Percentiles rank a stretch among this genome's conserved stretches.
These are phyloP conservation scores for Eleutherodactylus coqui DNA, from an alignment of 2,797 vertebrate species.

Conservation along the genomic window DNA sequence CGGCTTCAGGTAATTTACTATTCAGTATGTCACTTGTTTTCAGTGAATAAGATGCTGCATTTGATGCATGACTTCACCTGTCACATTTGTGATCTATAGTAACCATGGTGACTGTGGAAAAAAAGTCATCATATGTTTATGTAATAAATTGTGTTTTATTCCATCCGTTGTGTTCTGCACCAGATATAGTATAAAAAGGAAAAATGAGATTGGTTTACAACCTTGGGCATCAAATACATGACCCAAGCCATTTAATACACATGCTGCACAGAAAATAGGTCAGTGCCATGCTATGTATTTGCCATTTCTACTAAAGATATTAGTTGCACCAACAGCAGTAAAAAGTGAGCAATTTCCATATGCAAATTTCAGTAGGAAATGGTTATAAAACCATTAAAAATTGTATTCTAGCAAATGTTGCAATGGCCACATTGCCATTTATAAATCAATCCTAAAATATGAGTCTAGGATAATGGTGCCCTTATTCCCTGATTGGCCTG, in stretches of 20 bases:
- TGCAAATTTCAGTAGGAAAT: neutral
- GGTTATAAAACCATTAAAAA: neutral
- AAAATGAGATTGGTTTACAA: neutral
- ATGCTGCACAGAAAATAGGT: neutral
- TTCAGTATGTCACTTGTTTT: conserved; percentile 48
- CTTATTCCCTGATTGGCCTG: no score
- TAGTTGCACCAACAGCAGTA: neutral
- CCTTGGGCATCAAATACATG: neutral
- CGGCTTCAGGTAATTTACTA: conserved; percentile 82
- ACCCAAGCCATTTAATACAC: no score
- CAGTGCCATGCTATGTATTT: neutral
- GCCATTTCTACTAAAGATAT: neutral
- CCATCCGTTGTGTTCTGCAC: conserved; percentile 2
- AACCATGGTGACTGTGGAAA: conserved; percentile 26
- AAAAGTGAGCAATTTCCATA: neutral
- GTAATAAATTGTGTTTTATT: conserved; percentile 39
- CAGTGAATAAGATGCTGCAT: neutral
- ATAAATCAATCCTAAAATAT: no score
- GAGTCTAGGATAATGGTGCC: no score
- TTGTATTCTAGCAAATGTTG: neutral
- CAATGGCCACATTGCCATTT: no score
- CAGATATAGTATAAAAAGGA: neutral
- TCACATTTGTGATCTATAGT: conserved; percentile 36
- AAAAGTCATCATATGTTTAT: conserved; percentile 44
- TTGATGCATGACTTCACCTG: conserved; percentile 49